Conservation (phyloP, 2,113 vertebrate genomes). For the Prunella himalayana region DNA sequence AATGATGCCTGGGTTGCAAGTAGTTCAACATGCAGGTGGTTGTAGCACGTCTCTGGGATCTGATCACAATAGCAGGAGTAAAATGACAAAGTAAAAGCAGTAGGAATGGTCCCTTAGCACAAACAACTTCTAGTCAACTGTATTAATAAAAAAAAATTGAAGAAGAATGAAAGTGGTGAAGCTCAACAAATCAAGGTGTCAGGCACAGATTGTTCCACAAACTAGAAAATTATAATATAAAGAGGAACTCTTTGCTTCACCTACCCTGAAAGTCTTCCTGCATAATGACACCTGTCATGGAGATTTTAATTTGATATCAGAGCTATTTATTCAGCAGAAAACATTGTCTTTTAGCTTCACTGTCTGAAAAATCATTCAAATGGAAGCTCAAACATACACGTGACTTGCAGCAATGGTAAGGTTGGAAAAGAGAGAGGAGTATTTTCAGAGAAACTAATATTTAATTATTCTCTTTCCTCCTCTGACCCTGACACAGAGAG, state of each 20-base stretch:
- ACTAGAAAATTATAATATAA: constrained; percentile 22
- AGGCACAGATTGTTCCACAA: constrained; percentile 3
- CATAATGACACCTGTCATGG: neutral
- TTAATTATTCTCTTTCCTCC: constrained; percentile 1
- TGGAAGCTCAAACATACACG: neutral
- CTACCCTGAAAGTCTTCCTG: constrained; percentile 13
- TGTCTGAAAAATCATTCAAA: constrained; percentile 16
- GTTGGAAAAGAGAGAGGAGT: neutral
- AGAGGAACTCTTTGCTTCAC: constrained; percentile 31
- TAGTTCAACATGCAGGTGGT: neutral
- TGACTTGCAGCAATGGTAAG: neutral
- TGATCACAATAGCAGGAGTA: neutral
- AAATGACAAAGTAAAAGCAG: constrained; percentile 18
- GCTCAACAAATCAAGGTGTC: constrained; percentile 19
- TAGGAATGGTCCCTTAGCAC: neutral
- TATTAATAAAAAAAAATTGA: neutral
- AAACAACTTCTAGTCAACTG: constrained; percentile 20
- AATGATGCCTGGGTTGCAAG: neutral
- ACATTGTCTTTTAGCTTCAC: neutral
- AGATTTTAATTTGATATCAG: constrained; percentile 30
- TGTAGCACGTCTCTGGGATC: neutral
- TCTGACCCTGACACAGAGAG: neutral
- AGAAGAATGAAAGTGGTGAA: neutral
- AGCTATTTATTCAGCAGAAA: neutral
- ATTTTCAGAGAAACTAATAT: neutral